These are phyloP conservation scores for Erythrocercus mccallii DNA, from an alignment of 2,113 vertebrate species.

Conservation along the genomic window DNA sequence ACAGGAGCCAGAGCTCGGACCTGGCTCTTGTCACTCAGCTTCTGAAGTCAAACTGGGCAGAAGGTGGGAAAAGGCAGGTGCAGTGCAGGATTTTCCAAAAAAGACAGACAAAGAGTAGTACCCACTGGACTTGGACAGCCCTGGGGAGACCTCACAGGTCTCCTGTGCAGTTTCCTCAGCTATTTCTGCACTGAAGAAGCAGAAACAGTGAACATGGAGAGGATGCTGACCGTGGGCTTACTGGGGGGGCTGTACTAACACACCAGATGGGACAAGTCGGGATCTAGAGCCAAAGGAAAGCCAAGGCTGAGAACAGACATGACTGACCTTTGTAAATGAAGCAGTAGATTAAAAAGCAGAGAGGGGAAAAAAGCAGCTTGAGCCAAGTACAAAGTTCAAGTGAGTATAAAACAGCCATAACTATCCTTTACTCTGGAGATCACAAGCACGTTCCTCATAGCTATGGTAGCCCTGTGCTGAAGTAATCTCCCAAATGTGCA, in stretches of 20 bases:
- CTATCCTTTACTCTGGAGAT: not conserved
- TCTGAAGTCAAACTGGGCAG: not conserved
- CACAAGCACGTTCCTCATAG: rapidly evolving
- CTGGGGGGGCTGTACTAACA: not conserved
- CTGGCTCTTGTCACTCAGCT: not conserved
- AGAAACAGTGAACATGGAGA: not conserved
- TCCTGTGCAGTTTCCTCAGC: not conserved
- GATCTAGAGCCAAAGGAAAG: not conserved
- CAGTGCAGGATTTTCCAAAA: not conserved
- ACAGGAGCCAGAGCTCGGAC: not conserved
- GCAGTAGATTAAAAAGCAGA: not conserved
- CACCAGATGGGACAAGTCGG: not conserved
- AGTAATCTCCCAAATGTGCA: not conserved
- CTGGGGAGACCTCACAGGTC: not conserved
- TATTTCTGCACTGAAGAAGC: rapidly evolving
- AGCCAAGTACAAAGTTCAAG: not conserved
- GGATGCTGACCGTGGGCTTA: rapidly evolving
- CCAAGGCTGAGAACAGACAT: not conserved
- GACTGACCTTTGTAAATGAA: not conserved
- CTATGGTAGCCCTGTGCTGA: not conserved
- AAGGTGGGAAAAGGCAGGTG: not conserved
- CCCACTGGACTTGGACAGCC: not conserved
- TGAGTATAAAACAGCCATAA: not conserved
- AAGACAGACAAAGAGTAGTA: not conserved
- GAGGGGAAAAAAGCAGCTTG: not conserved